These are phyloP conservation scores for Reticulitermes lucifugus DNA, from an alignment of 2,888 invertebrate species.

Conservation along the genomic window DNA sequence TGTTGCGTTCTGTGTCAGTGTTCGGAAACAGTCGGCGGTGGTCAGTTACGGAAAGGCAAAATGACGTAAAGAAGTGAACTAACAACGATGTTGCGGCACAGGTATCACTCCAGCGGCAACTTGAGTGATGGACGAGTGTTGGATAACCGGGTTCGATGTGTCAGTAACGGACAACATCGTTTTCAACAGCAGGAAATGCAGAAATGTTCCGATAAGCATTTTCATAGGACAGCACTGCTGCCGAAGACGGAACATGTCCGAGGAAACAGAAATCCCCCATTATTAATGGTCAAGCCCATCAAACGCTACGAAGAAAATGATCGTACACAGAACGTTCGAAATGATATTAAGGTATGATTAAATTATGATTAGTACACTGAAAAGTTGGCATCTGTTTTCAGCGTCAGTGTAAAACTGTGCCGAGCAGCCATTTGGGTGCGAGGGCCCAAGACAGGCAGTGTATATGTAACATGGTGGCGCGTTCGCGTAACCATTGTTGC, in stretches of 20 bases:
- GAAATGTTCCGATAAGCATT: neutral
- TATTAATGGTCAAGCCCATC: conserved; percentile 50
- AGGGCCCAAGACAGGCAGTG: no score
- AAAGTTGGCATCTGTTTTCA: neutral
- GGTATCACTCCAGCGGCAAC: neutral
- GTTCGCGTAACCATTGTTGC: no score
- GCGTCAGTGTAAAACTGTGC: neutral
- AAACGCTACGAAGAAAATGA: conserved; percentile 34
- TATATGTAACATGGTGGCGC: no score
- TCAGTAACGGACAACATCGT: neutral
- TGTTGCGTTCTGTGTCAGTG: no score
- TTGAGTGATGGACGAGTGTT: neutral
- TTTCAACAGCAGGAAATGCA: neutral
- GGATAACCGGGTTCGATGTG: neutral
- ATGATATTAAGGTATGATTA: conserved; percentile 19
- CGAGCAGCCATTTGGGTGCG: no score
- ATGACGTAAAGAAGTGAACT: neutral
- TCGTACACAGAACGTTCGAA: neutral
- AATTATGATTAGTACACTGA: neutral
- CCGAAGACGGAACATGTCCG: neutral
- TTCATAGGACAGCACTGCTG: neutral
- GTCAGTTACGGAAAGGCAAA: neutral
- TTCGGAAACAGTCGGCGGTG: no score
- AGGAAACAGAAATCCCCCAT: conserved; percentile 41
- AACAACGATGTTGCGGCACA: conserved; percentile 10